Evolutionary conservation across 2,797 vertebrate species (phyloP), one percentile per base, ranked within the genome.

Genomic region (Acanthiza pusilla): DNA sequence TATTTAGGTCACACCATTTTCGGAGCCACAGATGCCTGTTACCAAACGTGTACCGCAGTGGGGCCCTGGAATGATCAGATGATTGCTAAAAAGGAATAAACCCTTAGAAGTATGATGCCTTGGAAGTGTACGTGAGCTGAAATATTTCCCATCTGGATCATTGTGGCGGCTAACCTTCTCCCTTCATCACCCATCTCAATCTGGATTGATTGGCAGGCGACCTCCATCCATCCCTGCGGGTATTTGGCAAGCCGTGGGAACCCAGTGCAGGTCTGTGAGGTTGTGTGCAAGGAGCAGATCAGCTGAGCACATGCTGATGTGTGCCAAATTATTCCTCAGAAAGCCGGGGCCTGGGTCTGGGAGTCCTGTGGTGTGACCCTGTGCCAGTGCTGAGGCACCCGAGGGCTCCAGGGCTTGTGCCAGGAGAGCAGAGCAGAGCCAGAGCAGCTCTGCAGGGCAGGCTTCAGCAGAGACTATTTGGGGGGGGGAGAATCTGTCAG

Each of bases 311-410:
- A 38, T n/a, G 63, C 60, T 92, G 82, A 38, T 42, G 32, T 6
- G n/a, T 53, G 78, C 30, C 71, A 71, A 47, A 22, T 61, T 30
- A 29, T 20, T 61, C 53, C 85, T 83, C 47, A 40, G 53, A 45
- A 42, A 32, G 38, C 23, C 2, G 5, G 18, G 13, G 20, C 2
- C 50, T 19, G 40, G 8, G 7, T 9, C 34, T 47, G 53, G 21
- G 26, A 34, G 20, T 20, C 6, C 1, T 32, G 19, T 3, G 2
- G 20, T 36, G 8, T 60, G 32, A 74, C 26, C 18, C 51, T 0
- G 21, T 22, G 70, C 27, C 85, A 48, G 53, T 5, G 14, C 86
- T 32, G 61, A 29, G 78, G 78, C 50, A 50, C n/a, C 36, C 6
- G 8, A 5, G 32, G 63, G 54, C 16, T 13, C 58, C 20, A 21